Percentiles rank a stretch among this genome's conserved stretches.
Conservation (phyloP, 35 echinoderm and acorn worm species). For the Stichopus chloronotus region DNA sequence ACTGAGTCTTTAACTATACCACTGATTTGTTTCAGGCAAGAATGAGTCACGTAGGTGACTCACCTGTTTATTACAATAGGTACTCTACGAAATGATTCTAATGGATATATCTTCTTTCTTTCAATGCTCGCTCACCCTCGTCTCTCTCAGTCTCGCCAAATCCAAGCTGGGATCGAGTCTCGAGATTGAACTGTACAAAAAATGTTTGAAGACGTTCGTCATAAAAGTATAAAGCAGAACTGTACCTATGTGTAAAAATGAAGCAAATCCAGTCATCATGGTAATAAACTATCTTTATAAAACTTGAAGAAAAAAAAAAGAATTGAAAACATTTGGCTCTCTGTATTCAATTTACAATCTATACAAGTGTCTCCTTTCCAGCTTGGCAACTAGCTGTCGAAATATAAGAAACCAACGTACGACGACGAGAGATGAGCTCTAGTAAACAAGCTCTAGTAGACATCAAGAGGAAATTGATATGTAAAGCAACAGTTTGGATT, state of each 20-base stretch:
- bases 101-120: not conserved
- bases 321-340: not conserved
- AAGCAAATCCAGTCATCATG: not conserved
- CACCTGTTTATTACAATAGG: conserved; percentile 3
- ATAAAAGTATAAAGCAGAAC: not conserved
- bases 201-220: not conserved
- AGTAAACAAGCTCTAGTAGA: not conserved
- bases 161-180: not conserved
- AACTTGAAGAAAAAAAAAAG: not conserved
- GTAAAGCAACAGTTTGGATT: not conserved
- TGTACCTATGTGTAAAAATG: not conserved
- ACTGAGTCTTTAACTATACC: too few species aligned
- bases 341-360: not conserved
- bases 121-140: not conserved
- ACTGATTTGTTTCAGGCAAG: not conserved
- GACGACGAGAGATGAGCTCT: not conserved
- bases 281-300: not conserved
- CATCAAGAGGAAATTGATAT: not conserved
- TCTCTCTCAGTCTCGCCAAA: not conserved
- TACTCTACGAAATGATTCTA: not conserved
- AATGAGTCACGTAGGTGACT: not conserved
- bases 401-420: not conserved
- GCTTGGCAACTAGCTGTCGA: not conserved
- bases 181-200: not conserved
- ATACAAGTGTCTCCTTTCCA: not conserved